A percentile compares a stretch with the other conserved stretches of the same genome.
These are phyloP conservation scores for Agapornis roseicollis DNA, from an alignment of 2,113 vertebrate genomes.

Conservation along the genomic window DNA sequence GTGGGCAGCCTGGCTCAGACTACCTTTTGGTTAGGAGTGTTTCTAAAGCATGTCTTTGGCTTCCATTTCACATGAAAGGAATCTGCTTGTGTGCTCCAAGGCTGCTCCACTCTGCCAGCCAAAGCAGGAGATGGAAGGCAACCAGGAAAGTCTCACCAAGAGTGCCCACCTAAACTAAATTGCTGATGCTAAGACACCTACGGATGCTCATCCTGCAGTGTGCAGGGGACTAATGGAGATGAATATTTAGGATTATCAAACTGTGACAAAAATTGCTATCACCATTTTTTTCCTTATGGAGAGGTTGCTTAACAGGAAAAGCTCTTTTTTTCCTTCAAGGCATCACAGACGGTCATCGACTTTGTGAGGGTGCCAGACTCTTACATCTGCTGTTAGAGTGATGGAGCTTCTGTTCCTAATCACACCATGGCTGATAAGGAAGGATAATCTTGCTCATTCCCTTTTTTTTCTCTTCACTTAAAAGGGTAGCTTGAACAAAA, in stretches of 20 bases:
- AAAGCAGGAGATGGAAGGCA: neutral
- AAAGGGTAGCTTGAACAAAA: neutral
- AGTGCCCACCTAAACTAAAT: neutral
- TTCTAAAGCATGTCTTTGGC: neutral
- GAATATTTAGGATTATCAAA: neutral
- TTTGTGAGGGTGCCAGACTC: neutral
- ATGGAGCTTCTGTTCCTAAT: neutral
- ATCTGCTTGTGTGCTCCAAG: neutral
- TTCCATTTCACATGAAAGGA: neutral
- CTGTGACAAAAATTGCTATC: neutral
- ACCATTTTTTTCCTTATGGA: neutral
- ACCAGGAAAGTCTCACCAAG: neutral
- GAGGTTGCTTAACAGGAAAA: neutral
- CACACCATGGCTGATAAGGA: neutral
- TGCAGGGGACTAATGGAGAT: neutral
- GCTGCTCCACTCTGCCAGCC: neutral
- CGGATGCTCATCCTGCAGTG: neutral
- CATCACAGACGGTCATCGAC: rapidly evolving
- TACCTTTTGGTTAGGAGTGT: neutral
- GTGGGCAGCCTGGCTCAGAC: neutral
- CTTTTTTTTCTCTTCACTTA: neutral
- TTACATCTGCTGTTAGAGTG: neutral
- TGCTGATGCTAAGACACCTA: neutral
- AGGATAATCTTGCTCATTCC: neutral
- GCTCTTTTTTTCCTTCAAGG: neutral